Conservation (phyloP, 2,888 invertebrate species). For the Desoria tigrina region DNA sequence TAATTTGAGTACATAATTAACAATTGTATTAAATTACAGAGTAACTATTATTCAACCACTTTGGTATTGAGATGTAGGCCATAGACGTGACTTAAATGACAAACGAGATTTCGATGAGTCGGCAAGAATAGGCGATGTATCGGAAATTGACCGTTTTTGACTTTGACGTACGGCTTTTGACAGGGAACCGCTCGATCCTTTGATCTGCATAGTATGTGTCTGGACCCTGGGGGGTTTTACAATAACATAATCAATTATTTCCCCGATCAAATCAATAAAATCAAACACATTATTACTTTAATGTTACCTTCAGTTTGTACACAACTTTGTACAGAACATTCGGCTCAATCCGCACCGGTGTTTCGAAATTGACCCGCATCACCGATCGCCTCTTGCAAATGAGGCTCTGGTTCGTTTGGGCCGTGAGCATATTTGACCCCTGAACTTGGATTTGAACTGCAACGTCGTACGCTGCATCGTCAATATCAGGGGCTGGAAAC, state of each 20-base stretch:
- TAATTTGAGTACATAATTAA: no score
- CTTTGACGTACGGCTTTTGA: constrained; percentile 27
- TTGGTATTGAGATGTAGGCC: no score
- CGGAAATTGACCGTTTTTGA: constrained; percentile 36
- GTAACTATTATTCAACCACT: no score
- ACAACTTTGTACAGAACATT: constrained; percentile 36
- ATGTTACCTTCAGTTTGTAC: constrained; percentile 35
- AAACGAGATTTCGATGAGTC: constrained; percentile 31
- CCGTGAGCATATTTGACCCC: constrained; percentile 27
- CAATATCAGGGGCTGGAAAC: constrained; percentile 38
- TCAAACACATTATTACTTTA: constrained; percentile 2
- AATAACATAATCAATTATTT: neutral
- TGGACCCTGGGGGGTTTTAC: constrained; percentile 24
- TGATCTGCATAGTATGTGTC: constrained; percentile 41
- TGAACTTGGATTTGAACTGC: constrained; percentile 37
- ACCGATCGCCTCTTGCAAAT: constrained; percentile 30
- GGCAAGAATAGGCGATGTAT: constrained; percentile 34
- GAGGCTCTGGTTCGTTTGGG: constrained; percentile 35
- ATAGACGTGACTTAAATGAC: no score
- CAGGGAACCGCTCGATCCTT: constrained; percentile 34
- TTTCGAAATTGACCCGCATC: constrained; percentile 30
- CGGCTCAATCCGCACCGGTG: constrained; percentile 31
- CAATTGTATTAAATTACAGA: no score
- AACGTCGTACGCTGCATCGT: constrained; percentile 33
- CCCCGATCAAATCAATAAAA: constrained; percentile 1